These are phyloP conservation scores for Dissostichus mawsoni DNA, from an alignment of 2,113 vertebrate genomes.

Conservation along the genomic window DNA sequence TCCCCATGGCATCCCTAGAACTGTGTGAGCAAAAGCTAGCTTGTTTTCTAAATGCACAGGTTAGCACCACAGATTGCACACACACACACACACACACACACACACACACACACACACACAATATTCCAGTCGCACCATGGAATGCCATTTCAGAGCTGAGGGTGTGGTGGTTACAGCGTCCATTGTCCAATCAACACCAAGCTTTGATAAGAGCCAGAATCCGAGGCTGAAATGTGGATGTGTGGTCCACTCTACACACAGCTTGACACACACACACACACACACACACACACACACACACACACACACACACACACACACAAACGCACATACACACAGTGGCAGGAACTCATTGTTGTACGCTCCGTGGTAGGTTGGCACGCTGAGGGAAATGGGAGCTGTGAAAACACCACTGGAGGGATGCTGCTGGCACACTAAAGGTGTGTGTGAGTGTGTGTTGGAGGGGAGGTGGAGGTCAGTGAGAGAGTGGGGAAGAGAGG, in stretches of 20 bases:
- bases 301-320: slow-evolving; percentile 12
- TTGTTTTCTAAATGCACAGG: neutral
- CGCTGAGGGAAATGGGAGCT: slow-evolving; percentile 65
- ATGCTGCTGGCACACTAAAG: slow-evolving; percentile 63
- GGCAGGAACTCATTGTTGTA: slow-evolving; percentile 69
- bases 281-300: neutral
- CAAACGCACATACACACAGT: slow-evolving; percentile 29
- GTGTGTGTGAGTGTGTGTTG: slow-evolving; percentile 34
- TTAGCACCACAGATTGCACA: slow-evolving; percentile 8
- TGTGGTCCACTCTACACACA: slow-evolving; percentile 28
- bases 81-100: slow-evolving; percentile 1
- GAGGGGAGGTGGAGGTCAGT: slow-evolving; percentile 37
- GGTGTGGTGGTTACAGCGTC: slow-evolving; percentile 61
- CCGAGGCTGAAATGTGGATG: slow-evolving; percentile 32
- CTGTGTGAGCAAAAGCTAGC: slow-evolving; percentile 21
- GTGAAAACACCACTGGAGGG: slow-evolving; percentile 71
- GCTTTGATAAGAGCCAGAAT: slow-evolving; percentile 77
- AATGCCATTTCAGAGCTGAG: slow-evolving; percentile 60
- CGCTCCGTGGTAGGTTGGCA: slow-evolving; percentile 64
- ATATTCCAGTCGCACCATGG: slow-evolving; percentile 62
- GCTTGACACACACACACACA: slow-evolving; percentile 15
- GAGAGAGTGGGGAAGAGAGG: neutral
- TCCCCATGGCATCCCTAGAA: too few relatives aligned
- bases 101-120: slow-evolving; percentile 28
- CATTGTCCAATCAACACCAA: slow-evolving; percentile 69